A percentile compares a stretch with the other conserved stretches of the same genome.
phyloP scores from a whole-genome alignment of 1,140 invertebrate genomes.

The Matsumurasca onukii region DNA sequence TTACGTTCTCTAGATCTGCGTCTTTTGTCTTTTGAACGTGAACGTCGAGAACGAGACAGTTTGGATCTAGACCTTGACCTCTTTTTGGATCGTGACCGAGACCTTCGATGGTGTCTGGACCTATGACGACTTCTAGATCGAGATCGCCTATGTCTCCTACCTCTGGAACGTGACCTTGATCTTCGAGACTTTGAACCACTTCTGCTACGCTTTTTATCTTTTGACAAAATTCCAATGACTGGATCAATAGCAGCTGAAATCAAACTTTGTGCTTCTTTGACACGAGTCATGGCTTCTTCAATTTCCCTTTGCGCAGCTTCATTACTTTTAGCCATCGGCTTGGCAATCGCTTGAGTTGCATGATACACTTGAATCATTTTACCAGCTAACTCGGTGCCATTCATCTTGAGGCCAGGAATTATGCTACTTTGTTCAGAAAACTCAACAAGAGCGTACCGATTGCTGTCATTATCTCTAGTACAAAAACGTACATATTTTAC shows the following conservation, averaged over 20 bases:
- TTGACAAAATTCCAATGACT: constrained; percentile 78
- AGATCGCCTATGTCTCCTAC: constrained; percentile 54
- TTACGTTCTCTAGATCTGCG: constrained; percentile 60
- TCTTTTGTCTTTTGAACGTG: constrained; percentile 54
- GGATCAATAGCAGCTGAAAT: constrained; percentile 92
- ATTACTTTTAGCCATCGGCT: constrained; percentile 92
- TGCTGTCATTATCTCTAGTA: constrained; percentile 73
- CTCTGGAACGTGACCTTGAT: constrained; percentile 54
- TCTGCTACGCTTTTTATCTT: constrained; percentile 71
- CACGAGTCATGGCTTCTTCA: constrained; percentile 94
- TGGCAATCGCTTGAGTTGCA: constrained; percentile 86
- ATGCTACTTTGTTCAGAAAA: constrained; percentile 90
- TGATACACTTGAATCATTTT: constrained; percentile 70
- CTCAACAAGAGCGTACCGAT: constrained; percentile 86
- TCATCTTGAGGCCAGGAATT: constrained; percentile 82
- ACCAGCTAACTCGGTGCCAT: constrained; percentile 72
- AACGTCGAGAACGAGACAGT: constrained; percentile 49
- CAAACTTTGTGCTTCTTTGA: constrained; percentile 92
- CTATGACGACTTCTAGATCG: constrained; percentile 59
- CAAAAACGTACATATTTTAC: constrained; percentile 95
- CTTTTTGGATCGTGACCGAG: constrained; percentile 62
- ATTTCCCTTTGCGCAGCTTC: constrained; percentile 94
- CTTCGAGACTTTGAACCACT: constrained; percentile 45
- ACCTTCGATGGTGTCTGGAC: constrained; percentile 55
- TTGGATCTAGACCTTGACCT: constrained; percentile 46